Base-by-base conservation (phyloP, 1,140 invertebrate species). In the Aporrectodea caliginosa region DNA sequence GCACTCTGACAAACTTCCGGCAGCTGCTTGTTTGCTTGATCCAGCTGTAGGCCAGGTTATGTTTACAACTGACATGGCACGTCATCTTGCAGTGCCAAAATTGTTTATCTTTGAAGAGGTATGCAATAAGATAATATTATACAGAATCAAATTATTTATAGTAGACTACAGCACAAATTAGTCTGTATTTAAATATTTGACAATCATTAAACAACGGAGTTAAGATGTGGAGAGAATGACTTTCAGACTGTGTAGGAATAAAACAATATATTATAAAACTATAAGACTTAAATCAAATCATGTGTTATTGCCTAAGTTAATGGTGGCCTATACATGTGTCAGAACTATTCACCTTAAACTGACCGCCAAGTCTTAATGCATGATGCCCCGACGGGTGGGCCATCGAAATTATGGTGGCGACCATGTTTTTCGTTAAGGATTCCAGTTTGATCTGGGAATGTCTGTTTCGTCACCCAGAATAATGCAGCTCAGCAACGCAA, bases 61-160 rank as follows among this genome's bases (percentile, higher is more conserved):
- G 69, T 16, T 71, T 27, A 71, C 69, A 0, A 30, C 69, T 12
- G 69, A 31, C 16, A 71, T 71, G 69, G 32, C 29, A n/a, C 27
- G 32, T 30, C 32, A 71, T 71, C 69, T 71, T 16, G 16, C 1
- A 12, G 69, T 30, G 32, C 27, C 69, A 27, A 71, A 71, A 16
- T 30, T 30, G 22, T 71, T 30, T 31, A 71, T 71, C 22, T 30
- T 30, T 71, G 27, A 71, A 71, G 69, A 71, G 69, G 69, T 71
- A 0, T 1, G 27, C 16, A 27, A 27, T 70, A 1, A 70, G 27
- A 71, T 2, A 0, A 1, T 71, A 30, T 71, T 71, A 22, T 22
- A 30, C 58, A 68, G 14, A 71, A 0, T 71, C 1, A 0, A 0
- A 30, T 71, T 12, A 71, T 1, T 27, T 14, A 71, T 2, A 30